Percentiles rank a stretch among this genome's conserved stretches.
Evolutionary conservation across 1,140 invertebrate genomes (phyloP).

Genomic region (Scaptomyza montana): DNA sequence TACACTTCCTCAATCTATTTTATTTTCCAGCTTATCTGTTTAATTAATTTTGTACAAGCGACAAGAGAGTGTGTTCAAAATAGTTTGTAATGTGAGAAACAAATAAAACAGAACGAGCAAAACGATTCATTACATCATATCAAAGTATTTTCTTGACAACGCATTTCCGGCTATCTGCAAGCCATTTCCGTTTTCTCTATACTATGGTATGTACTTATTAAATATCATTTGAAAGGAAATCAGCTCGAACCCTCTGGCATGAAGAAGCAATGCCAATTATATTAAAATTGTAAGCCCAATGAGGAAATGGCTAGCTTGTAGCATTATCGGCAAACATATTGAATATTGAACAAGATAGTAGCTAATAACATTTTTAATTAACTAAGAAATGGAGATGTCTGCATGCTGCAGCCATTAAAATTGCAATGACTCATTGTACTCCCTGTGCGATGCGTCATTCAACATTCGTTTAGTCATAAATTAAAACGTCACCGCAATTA

Average conservation of each 20-base stretch:
- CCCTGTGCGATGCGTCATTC: slow-evolving; percentile 20
- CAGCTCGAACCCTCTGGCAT: background rate
- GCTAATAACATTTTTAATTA: background rate
- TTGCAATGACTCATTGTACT: slow-evolving; percentile 13
- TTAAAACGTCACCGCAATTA: slow-evolving; percentile 67
- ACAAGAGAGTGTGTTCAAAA: slow-evolving; percentile 30
- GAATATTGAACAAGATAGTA: background rate
- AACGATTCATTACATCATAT: slow-evolving; percentile 22
- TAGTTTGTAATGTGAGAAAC: slow-evolving; percentile 35
- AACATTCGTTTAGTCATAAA: slow-evolving; percentile 59
- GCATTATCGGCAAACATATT: background rate
- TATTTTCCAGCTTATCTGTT: slow-evolving; percentile 14
- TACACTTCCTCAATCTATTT: slow-evolving; percentile 32
- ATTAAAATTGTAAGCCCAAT: background rate
- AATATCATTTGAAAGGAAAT: too few species aligned
- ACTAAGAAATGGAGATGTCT: background rate
- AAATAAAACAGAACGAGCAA: slow-evolving; percentile 45
- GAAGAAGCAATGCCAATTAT: background rate
- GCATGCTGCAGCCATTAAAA: background rate
- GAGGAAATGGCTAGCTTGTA: background rate
- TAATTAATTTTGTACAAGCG: slow-evolving; percentile 26
- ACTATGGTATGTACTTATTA: background rate
- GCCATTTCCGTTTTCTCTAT: slow-evolving; percentile 8
- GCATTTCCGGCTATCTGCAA: slow-evolving; percentile 13
- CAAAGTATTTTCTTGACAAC: slow-evolving; percentile 8